A percentile compares a stretch with the other conserved stretches of the same genome.
These are phyloP conservation scores for Hydrophis major DNA, from an alignment of 2,797 vertebrate species.

Conservation along the genomic window DNA sequence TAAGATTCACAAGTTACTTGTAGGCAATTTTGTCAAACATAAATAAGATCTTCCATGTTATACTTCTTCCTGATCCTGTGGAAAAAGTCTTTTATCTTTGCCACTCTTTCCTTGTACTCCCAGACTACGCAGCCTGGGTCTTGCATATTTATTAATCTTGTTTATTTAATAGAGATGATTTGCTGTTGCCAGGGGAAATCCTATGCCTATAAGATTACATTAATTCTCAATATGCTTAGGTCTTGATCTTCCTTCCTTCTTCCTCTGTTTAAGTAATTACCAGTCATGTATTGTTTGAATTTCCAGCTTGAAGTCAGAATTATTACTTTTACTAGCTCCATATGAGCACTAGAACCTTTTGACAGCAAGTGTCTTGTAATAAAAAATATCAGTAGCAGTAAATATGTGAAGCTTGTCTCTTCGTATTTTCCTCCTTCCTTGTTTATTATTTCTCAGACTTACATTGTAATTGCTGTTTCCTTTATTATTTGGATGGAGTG, in stretches of 20 bases:
- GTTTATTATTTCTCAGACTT: neutral
- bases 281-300: constrained; percentile 23
- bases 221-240: constrained; percentile 12
- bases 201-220: neutral
- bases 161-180: neutral
- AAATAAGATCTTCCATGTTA: neutral
- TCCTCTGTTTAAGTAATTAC: neutral
- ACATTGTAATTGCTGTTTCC: neutral
- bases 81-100: neutral
- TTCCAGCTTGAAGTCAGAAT: neutral
- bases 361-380: neutral
- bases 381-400: neutral
- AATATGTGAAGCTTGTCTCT: neutral
- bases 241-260: neutral
- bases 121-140: neutral
- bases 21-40: neutral
- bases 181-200: neutral
- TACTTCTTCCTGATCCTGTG: constrained; percentile 13
- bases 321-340: constrained; percentile 9
- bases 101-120: neutral
- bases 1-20: neutral
- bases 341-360: neutral
- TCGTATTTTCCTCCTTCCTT: neutral
- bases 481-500: constrained; percentile 6
- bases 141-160: constrained; percentile 19